Conservation (phyloP, 1,140 invertebrate genomes). For the Conus betulinus region DNA sequence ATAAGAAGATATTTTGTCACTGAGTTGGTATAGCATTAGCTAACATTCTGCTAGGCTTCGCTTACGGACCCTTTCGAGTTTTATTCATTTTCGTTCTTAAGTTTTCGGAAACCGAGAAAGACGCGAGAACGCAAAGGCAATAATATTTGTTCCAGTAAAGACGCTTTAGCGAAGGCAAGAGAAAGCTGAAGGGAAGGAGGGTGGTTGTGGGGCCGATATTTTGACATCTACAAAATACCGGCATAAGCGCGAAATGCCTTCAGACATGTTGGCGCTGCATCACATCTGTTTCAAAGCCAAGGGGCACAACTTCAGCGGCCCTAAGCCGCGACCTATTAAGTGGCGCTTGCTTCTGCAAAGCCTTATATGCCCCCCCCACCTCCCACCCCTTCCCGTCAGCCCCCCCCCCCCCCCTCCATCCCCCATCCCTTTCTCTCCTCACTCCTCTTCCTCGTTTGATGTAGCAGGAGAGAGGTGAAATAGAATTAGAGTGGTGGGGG, state of each 20-base stretch:
- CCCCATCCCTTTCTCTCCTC: background rate
- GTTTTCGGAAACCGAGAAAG: too few species aligned
- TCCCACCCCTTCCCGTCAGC: background rate
- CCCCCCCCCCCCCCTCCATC: background rate
- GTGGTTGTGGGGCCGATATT: background rate
- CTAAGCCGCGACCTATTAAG: slow-evolving; percentile 22
- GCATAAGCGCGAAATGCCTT: slow-evolving; percentile 17
- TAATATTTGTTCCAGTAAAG: background rate
- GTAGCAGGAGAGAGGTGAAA: background rate
- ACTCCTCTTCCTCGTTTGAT: background rate
- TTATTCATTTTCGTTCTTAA: too few species aligned
- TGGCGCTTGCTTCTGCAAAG: slow-evolving; percentile 3
- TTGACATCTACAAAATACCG: slow-evolving; percentile 19
- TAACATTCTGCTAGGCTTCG: too few species aligned
- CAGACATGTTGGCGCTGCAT: slow-evolving; percentile 13
- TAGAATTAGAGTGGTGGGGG: background rate
- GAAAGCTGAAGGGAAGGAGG: background rate
- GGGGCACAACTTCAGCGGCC: background rate
- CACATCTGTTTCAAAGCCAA: slow-evolving; percentile 19
- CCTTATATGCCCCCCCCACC: background rate
- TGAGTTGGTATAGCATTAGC: too few species aligned
- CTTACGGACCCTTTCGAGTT: too few species aligned
- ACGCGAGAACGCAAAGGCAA: too few species aligned
- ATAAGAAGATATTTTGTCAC: too few species aligned
- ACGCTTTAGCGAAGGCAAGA: background rate